These are phyloP conservation scores for Hucho hucho DNA, from an alignment of 2,113 vertebrate species.

Conservation along the genomic window DNA sequence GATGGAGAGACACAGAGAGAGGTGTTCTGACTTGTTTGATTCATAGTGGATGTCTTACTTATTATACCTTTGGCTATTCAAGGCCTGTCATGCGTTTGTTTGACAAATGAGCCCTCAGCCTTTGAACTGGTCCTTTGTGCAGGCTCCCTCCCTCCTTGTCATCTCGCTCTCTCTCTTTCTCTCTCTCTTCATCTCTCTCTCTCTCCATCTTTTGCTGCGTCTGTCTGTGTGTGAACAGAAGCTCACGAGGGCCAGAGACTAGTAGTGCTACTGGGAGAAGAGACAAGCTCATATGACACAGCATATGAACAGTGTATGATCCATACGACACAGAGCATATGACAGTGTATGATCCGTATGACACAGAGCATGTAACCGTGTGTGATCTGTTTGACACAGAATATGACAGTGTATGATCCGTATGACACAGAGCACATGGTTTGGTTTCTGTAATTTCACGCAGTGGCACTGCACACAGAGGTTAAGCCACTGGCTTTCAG, in stretches of 20 bases:
- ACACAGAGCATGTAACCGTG: no score
- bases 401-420: background rate
- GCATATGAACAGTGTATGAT: background rate
- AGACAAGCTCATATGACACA: background rate
- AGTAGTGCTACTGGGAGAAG: background rate
- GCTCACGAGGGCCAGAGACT: background rate
- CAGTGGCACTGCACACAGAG: no score
- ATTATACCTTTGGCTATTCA: constrained; percentile 15
- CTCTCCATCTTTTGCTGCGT: constrained; percentile 28
- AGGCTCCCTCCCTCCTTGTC: constrained; percentile 12
- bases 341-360: no score
- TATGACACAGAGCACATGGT: background rate
- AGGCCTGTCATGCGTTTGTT: constrained; percentile 18
- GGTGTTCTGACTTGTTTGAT: background rate
- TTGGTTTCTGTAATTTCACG: no score
- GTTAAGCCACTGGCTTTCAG: no score
- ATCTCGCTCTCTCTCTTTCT: constrained; percentile 25
- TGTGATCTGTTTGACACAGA: no score
- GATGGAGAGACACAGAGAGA: no score
- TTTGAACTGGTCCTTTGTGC: constrained; percentile 22
- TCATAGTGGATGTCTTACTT: constrained; percentile 5
- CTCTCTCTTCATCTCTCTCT: constrained; percentile 41
- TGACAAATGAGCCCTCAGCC: constrained; percentile 24
- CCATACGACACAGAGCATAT: no score
- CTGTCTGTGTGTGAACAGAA: constrained; percentile 1